phyloP scores from a whole-genome alignment of 1,140 invertebrate genomes.

The Whitmania pigra region DNA sequence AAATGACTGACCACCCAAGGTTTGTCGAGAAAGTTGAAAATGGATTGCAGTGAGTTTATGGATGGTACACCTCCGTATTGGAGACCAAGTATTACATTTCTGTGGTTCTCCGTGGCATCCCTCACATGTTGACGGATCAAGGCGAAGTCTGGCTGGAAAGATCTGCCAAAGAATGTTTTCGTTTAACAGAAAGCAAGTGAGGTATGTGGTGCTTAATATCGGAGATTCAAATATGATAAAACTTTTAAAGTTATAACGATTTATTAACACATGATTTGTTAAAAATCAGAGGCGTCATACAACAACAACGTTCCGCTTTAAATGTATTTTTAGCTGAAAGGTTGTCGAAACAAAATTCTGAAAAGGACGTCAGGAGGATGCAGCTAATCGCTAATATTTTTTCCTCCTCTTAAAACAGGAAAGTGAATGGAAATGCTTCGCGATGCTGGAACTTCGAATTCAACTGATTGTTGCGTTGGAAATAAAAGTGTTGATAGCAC shows the following conservation, averaged over 20 bases:
- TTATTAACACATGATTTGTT: too few species aligned
- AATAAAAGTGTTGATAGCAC: background rate
- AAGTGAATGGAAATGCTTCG: too few species aligned
- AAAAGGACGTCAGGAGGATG: too few species aligned
- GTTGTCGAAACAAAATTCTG: too few species aligned
- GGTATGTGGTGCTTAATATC: too few species aligned
- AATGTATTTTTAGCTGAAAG: too few species aligned
- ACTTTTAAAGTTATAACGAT: too few species aligned
- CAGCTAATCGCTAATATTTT: too few species aligned
- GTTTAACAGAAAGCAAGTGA: too few species aligned
- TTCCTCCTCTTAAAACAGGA: background rate
- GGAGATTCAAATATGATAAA: too few species aligned
- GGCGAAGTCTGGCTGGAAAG: constrained; percentile 85
- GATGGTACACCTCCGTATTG: constrained; percentile 86
- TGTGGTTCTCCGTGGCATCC: constrained; percentile 60
- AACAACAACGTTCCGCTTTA: too few species aligned
- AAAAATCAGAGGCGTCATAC: too few species aligned
- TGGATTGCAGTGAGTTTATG: constrained; percentile 80
- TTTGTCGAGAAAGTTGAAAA: constrained; percentile 84
- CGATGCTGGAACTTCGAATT: background rate
- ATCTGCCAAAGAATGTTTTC: constrained; percentile 45
- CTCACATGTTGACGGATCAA: constrained; percentile 80
- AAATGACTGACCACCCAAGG: constrained; percentile 44
- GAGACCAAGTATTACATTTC: constrained; percentile 71
- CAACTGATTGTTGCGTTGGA: background rate